A percentile compares a stretch with the other conserved stretches of the same genome.
Conservation (phyloP, 2,797 vertebrate genomes). For the Clarias laeviceps region DNA sequence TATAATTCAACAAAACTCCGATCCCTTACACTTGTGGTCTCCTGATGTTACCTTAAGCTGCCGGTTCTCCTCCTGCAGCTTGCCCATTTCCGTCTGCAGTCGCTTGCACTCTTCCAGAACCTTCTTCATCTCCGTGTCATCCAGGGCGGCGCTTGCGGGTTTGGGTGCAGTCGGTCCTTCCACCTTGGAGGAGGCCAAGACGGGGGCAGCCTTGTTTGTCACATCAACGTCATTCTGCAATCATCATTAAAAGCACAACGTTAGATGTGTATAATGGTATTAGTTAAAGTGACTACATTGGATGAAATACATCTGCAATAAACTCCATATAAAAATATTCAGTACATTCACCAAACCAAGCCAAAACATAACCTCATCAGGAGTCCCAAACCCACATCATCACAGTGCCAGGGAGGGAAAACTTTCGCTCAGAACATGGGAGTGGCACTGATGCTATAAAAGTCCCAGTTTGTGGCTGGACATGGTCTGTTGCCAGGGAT, state of each 20-base stretch:
- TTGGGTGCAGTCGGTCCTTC: conserved; percentile 69
- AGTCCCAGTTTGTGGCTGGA: background rate
- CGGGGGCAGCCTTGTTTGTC: conserved; percentile 74
- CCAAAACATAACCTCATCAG: conserved; percentile 56
- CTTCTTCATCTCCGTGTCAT: conserved; percentile 89
- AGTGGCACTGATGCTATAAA: background rate
- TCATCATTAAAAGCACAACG: too few relatives aligned
- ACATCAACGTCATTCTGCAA: conserved; percentile 85
- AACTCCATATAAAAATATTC: conserved; percentile 46
- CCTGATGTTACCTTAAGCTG: conserved; percentile 85
- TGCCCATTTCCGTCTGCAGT: conserved; percentile 87
- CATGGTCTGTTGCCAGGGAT: background rate
- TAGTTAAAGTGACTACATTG: background rate
- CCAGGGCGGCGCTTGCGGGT: conserved; percentile 63
- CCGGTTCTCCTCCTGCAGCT: conserved; percentile 90
- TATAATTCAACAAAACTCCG: background rate
- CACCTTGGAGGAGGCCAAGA: conserved; percentile 82
- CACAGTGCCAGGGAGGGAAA: conserved; percentile 60
- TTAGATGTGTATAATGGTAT: too few relatives aligned
- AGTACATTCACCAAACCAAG: conserved; percentile 42
- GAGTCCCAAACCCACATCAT: conserved; percentile 53
- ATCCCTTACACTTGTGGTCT: too few relatives aligned
- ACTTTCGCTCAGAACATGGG: background rate
- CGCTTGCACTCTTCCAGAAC: conserved; percentile 93
- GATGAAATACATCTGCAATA: too few relatives aligned